These are phyloP conservation scores for Machimus rusticus DNA, from an alignment of 2,888 invertebrate genomes.

Conservation along the genomic window DNA sequence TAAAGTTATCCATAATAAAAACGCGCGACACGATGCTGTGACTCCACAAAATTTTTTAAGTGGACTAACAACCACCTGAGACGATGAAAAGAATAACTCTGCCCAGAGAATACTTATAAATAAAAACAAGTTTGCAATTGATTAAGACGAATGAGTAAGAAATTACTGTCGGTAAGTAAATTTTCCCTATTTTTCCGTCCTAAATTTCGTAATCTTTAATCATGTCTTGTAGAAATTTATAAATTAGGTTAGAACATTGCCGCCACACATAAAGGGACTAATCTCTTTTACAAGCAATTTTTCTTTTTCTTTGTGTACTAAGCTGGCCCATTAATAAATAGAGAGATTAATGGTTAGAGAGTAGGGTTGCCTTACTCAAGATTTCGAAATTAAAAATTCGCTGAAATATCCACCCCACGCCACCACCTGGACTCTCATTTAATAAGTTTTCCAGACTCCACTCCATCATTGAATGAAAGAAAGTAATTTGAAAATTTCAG, in stretches of 20 bases:
- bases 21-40: no score
- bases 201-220: neutral
- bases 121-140: no score
- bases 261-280: neutral
- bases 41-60: no score
- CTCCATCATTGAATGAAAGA: neutral
- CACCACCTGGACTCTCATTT: neutral
- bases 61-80: no score
- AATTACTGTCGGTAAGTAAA: neutral
- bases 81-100: no score
- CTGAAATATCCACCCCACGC: neutral
- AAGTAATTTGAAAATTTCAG: neutral
- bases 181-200: neutral
- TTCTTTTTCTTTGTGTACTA: neutral
- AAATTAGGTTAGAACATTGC: neutral
- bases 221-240: neutral
- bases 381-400: neutral
- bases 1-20: no score
- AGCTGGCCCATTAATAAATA: neutral
- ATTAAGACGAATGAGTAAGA: neutral
- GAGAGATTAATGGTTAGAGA: neutral
- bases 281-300: neutral
- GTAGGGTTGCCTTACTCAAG: neutral
- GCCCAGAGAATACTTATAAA: no score
- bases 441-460: neutral